phyloP scores from a whole-genome alignment of 2,888 invertebrate species.

The Clanis bilineata region DNA sequence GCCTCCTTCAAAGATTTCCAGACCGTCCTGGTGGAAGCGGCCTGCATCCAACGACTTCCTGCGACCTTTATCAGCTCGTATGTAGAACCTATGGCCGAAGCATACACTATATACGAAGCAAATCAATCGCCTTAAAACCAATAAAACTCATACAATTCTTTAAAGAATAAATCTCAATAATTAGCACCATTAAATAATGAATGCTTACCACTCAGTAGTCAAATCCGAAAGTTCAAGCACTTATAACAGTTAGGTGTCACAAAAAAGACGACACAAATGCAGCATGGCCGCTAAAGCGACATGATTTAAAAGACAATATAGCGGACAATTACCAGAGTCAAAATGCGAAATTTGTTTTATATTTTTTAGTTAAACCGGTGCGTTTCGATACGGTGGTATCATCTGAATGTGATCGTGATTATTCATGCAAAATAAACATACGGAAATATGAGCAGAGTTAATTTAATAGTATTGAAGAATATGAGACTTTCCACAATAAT shows the following conservation, averaged over 20 bases:
- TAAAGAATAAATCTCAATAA: no score
- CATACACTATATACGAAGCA: no score
- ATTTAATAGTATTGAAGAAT: not conserved
- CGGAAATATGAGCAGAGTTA: constrained; percentile 8
- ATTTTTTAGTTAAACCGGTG: constrained; percentile 34
- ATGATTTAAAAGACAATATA: constrained; percentile 48
- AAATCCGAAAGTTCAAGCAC: not conserved
- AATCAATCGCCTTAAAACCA: no score
- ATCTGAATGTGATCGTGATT: constrained; percentile 39
- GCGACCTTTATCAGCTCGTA: no score
- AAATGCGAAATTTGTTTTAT: constrained; percentile 32
- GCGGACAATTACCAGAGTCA: constrained; percentile 57
- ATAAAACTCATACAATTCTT: no score
- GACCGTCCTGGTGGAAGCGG: no score
- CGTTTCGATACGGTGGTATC: constrained; percentile 40
- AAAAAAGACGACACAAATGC: constrained; percentile 39
- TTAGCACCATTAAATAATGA: not conserved
- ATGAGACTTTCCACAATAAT: not conserved
- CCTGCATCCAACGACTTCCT: no score
- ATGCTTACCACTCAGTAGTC: not conserved
- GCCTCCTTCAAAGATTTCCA: no score
- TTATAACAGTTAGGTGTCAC: not conserved
- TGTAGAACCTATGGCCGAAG: no score
- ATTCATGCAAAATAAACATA: constrained; percentile 31
- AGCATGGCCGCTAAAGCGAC: constrained; percentile 41